These are phyloP conservation scores for Onchidella celtica DNA, from an alignment of 2,888 invertebrate genomes.

Conservation along the genomic window DNA sequence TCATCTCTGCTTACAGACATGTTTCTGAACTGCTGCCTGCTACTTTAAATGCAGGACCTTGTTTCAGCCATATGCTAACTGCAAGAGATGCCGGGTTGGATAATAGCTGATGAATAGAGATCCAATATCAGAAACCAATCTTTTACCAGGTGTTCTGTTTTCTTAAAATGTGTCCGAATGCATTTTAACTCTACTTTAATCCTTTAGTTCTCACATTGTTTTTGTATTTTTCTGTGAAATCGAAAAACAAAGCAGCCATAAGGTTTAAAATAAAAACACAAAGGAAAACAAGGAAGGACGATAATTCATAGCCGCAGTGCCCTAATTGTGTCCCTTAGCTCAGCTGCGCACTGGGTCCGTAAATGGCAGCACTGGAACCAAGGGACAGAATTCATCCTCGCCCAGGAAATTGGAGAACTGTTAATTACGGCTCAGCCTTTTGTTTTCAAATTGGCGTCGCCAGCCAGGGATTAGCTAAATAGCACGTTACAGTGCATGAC, in stretches of 20 bases:
- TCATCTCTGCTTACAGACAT: too few species aligned
- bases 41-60: too few species aligned
- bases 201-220: too few species aligned
- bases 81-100: too few species aligned
- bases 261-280: neutral
- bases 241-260: neutral
- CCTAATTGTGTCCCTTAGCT: neutral
- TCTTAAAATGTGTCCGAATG: too few species aligned
- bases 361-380: neutral
- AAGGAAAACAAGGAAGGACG: neutral
- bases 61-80: too few species aligned
- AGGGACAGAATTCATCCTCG: conserved; percentile 8
- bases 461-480: neutral
- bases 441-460: conserved; percentile 6
- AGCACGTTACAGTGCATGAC: neutral
- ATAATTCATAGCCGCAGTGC: neutral
- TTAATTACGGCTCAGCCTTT: conserved; percentile 11
- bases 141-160: too few species aligned
- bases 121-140: too few species aligned
- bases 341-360: neutral
- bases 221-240: too few species aligned
- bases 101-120: too few species aligned
- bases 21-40: too few species aligned
- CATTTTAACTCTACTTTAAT: too few species aligned
- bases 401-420: conserved; percentile 5